Evolutionary conservation across 2,888 invertebrate species (phyloP), one percentile per base, ranked within the genome.

Genomic region (Nemurella pictetii): DNA sequence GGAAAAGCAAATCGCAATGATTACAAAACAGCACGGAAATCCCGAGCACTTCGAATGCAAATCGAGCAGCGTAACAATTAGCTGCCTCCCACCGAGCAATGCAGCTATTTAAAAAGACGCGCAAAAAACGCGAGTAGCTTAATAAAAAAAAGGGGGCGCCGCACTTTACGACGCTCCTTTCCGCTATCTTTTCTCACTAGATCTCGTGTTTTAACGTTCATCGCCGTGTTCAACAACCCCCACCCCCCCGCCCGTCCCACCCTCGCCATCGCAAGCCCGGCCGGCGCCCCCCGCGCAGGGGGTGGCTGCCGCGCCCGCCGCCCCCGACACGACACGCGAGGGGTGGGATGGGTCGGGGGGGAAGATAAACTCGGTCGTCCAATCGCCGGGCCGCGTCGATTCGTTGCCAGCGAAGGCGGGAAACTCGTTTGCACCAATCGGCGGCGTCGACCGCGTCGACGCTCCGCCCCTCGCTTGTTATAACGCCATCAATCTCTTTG

Each of bases 401-500:
- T 80, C 81, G 29, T 74, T 7, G 35, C 36, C 78, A 26, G 74
- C 81, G 85, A 86, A 85, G 86, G 86, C 85, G 86, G 86, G 85
- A 85, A 85, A 85, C 85, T 26, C 80, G 80, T 75, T 72, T 72
- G 80, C 36, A 81, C 86, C 86, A 86, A 86, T 86, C 80, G 83
- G 55, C 29, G 35, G 7, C 9, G 26, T 26, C 74, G 28, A 15
- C 29, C 77, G 32, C 80, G 83, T 82, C 83, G 85, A 83, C 82
- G 86, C 85, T 12, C 86, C 85, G 84, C 72, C 86, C 85, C 85
- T 82, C 86, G 82, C 83, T 85, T 91, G 90, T 91, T 90, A 91
- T 91, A 91, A 91, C 90, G 89, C 90, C 91, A 91, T 91, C 90
- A 91, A 91, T 91, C 91, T 91, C 90, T 90, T 55, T 27, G 72